phyloP scores from a whole-genome alignment of 2,888 invertebrate genomes.

The Yponomeuta evonymella region DNA sequence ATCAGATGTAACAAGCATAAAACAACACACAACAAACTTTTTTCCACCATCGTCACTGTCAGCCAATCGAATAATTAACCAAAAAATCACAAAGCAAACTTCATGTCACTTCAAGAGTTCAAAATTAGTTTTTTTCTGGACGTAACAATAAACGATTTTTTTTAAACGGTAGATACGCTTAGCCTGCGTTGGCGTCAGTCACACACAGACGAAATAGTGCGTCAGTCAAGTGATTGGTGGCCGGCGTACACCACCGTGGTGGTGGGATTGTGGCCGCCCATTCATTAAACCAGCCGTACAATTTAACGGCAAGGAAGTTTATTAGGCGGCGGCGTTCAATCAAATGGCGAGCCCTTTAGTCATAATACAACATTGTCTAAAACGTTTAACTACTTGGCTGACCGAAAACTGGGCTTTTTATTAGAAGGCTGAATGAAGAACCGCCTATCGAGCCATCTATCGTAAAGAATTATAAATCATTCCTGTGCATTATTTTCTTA shows the following conservation, averaged over 20 bases:
- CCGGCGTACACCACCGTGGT: conserved; percentile 14
- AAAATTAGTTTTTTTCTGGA: neutral
- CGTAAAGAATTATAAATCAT: no score
- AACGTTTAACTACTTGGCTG: no score
- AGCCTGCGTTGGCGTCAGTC: neutral
- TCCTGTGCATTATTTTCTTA: no score
- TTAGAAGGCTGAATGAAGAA: no score
- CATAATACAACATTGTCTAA: no score
- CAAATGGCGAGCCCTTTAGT: no score
- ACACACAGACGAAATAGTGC: no score
- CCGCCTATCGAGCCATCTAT: no score
- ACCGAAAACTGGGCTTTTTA: no score
- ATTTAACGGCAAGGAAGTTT: no score
- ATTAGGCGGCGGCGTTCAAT: no score
- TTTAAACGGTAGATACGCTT: neutral
- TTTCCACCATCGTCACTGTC: conserved; percentile 13
- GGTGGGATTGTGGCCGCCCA: conserved; percentile 9
- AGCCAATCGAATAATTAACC: conserved; percentile 16
- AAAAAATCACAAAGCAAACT: conserved; percentile 16
- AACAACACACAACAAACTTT: conserved; percentile 15
- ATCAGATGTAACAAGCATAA: conserved; percentile 18
- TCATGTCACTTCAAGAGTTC: neutral
- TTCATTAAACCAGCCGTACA: no score
- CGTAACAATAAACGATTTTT: neutral
- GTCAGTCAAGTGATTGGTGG: conserved; percentile 21